Conservation (phyloP, 2,888 invertebrate genomes). For the Eristalis pertinax region DNA sequence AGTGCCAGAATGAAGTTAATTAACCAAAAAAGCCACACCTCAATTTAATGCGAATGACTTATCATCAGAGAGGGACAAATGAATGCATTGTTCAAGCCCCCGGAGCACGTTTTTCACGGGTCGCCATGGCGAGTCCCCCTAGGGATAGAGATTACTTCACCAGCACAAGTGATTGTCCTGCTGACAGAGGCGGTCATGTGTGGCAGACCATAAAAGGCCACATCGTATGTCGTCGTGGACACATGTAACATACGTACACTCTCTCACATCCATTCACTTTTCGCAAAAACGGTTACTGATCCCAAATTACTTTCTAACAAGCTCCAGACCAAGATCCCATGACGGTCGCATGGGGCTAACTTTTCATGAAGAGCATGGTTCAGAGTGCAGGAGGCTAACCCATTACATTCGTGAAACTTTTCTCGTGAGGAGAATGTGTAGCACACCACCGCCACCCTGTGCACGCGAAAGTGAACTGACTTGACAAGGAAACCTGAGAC, state of each 20-base stretch:
- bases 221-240: constrained; percentile 1
- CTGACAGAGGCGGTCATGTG: constrained; percentile 10
- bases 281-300: constrained; percentile 33
- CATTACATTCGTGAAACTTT: neutral
- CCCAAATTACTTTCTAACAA: constrained; percentile 52
- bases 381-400: neutral
- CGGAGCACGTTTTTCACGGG: neutral
- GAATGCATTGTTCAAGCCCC: constrained; percentile 28
- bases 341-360: neutral
- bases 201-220: constrained; percentile 23
- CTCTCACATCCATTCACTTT: constrained; percentile 55
- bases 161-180: constrained; percentile 22
- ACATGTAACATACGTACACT: neutral
- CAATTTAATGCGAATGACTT: constrained; percentile 31
- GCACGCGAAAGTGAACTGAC: constrained; percentile 40
- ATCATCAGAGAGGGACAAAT: constrained; percentile 31
- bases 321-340: constrained; percentile 2
- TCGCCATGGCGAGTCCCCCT: constrained; percentile 9
- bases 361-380: neutral
- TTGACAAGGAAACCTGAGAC: constrained; percentile 33
- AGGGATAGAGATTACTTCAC: constrained; percentile 20
- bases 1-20: constrained; percentile 48
- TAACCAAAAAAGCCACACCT: constrained; percentile 46
- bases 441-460: neutral
- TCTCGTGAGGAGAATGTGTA: neutral